phyloP scores from a whole-genome alignment of 2,888 invertebrate species.

The Lepas anatifera region DNA sequence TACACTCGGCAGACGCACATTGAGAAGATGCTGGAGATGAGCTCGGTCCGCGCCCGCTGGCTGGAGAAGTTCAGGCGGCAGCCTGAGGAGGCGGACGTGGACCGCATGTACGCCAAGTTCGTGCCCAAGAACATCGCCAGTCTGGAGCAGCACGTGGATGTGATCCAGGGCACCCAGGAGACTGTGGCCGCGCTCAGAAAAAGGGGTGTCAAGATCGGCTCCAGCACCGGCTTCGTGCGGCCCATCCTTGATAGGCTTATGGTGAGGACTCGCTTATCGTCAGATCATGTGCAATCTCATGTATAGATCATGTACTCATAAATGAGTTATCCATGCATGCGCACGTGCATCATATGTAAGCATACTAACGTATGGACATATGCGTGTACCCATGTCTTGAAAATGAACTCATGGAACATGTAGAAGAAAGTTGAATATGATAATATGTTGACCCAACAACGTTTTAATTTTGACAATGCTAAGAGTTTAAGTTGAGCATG shows the following conservation, averaged over 20 bases:
- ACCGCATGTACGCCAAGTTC: conserved; percentile 33
- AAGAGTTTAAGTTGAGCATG: too few species aligned
- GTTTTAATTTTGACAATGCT: too few species aligned
- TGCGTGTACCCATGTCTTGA: too few species aligned
- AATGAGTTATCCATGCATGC: too few species aligned
- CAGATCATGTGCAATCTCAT: too few species aligned
- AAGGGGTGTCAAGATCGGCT: conserved; percentile 30
- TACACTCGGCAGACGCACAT: conserved; percentile 26
- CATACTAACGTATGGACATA: too few species aligned
- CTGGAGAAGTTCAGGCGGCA: conserved; percentile 27
- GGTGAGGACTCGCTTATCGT: too few species aligned
- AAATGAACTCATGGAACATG: too few species aligned
- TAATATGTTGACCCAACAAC: too few species aligned
- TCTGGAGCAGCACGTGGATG: conserved; percentile 28
- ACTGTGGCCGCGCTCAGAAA: conserved; percentile 28
- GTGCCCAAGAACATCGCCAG: conserved; percentile 32
- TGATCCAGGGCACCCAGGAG: conserved; percentile 29
- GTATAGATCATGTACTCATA: too few species aligned
- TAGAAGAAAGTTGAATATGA: too few species aligned
- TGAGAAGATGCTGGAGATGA: conserved; percentile 29
- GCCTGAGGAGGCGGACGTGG: conserved; percentile 31
- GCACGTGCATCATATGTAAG: too few species aligned
- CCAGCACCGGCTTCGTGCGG: conserved; percentile 32
- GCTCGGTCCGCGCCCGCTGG: conserved; percentile 31
- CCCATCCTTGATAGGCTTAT: conserved; percentile 31